Conservation (phyloP, 2,888 invertebrate genomes). For the Lycia hirtaria region DNA sequence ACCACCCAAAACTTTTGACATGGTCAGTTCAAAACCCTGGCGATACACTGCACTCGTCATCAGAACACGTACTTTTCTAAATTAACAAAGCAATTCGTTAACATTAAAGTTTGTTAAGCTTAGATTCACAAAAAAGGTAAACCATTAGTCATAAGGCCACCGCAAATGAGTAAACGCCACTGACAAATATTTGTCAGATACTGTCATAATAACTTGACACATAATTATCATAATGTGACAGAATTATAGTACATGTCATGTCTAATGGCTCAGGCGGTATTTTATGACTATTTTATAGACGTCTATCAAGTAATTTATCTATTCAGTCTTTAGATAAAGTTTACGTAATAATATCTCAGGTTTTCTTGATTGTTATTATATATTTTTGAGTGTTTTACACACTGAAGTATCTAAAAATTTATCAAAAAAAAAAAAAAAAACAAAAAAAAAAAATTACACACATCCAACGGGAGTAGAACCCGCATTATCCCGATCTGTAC, state of each 20-base stretch:
- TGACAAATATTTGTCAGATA: constrained; percentile 38
- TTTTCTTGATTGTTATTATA: too few relatives aligned
- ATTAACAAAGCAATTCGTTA: not conserved
- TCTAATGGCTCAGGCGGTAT: constrained; percentile 3
- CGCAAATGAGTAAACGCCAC: constrained; percentile 27
- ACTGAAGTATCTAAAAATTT: too few relatives aligned
- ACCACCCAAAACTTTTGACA: too few relatives aligned
- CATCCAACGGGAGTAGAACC: too few relatives aligned
- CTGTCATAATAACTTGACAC: constrained; percentile 31
- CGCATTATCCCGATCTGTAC: too few relatives aligned
- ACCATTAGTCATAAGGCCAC: constrained; percentile 12
- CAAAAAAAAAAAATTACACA: too few relatives aligned
- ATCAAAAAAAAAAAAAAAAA: too few relatives aligned
- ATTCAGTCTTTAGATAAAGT: not conserved
- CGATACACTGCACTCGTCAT: too few relatives aligned
- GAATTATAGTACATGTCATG: constrained; percentile 14
- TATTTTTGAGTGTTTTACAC: too few relatives aligned
- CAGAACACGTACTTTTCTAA: too few relatives aligned
- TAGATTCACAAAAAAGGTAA: constrained; percentile 17
- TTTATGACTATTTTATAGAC: constrained; percentile 3
- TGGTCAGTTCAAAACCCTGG: too few relatives aligned
- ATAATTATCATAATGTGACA: constrained; percentile 27
- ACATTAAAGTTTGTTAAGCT: constrained; percentile 3
- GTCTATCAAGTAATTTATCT: not conserved
- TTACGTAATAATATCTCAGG: too few relatives aligned